Conservation (phyloP, 2,797 vertebrate species). For the Anisognathus igniventris region DNA sequence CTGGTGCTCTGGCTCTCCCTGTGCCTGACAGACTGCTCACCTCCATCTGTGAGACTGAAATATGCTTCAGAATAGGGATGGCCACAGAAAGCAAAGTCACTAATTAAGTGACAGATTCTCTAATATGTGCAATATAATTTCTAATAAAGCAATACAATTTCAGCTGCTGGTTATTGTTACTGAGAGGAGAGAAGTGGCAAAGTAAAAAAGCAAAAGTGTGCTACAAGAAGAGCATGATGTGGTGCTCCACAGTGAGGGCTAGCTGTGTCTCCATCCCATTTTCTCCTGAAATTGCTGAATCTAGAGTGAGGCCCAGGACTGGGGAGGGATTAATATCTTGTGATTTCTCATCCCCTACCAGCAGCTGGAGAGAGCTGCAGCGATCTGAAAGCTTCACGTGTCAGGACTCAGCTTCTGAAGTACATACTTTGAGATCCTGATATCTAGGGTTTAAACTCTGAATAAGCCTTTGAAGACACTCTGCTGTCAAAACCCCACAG, state of each 20-base stretch:
- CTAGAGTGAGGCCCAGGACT: not conserved
- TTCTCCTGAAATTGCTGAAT: not conserved
- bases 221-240: not conserved
- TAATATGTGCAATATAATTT: not conserved
- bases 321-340: not conserved
- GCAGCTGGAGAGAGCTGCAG: not conserved
- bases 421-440: not conserved
- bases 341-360: not conserved
- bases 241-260: accelerated
- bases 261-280: not conserved
- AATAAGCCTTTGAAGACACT: not conserved
- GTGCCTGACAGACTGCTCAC: accelerated
- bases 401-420: not conserved
- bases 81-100: not conserved
- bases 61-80: not conserved
- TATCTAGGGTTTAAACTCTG: not conserved
- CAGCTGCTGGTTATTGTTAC: not conserved
- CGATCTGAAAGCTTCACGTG: not conserved
- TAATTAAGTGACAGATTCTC: not conserved
- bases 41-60: not conserved
- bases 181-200: not conserved
- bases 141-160: not conserved
- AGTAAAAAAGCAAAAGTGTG: not conserved
- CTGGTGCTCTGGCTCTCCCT: not conserved
- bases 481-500: not conserved